Evolutionary conservation across 2,113 vertebrate genomes (phyloP), one percentile per base, ranked within the genome.

Genomic region (Sakesphorus luctuosus): DNA sequence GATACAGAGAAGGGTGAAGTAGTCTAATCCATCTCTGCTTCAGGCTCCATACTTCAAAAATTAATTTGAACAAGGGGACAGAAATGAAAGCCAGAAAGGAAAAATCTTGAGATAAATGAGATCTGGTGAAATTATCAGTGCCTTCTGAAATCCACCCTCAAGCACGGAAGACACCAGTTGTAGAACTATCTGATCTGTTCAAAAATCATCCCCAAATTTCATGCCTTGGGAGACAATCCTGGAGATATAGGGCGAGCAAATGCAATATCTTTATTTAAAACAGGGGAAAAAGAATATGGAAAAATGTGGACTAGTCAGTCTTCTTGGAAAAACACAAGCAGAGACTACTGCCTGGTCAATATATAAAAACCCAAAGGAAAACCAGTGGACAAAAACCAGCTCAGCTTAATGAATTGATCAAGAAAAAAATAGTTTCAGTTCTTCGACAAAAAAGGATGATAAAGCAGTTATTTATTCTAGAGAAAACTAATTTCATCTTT

Each of bases 21-120:
- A 82, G 38, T 18, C 55, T 87, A 43, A 91, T 74, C 55, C 95
- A 71, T 78, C 69, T 89, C 56, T 91, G 73, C 66, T 92, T 94
- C 73, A 93, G 90, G 43, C 77, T 78, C 67, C 26, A 49, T 72
- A 79, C 52, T 91, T 87, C 69, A 96, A 80, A 94, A 95, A 84
- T 89, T 93, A 86, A 83, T 92, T 86, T 4, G 12, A 90, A 85
- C 38, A 68, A 52, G 56, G 52, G 26, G 52, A 94, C 79, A 94
- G 65, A 94, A 93, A 89, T 43, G 40, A 29, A 87, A 86, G 55
- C 18, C 40, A 72, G 56, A 78, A 68, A 75, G 36, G 53, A 82
- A 84, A 81, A 61, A n/a, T 46, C 47, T 62, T 84, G 38, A 94
- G 84, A 84, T 82, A 95, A 83, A 76, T 67, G 40, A 67, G 25